These are phyloP conservation scores for Phenacoccus solenopsis DNA, from an alignment of 1,140 invertebrate species.

Conservation along the genomic window DNA sequence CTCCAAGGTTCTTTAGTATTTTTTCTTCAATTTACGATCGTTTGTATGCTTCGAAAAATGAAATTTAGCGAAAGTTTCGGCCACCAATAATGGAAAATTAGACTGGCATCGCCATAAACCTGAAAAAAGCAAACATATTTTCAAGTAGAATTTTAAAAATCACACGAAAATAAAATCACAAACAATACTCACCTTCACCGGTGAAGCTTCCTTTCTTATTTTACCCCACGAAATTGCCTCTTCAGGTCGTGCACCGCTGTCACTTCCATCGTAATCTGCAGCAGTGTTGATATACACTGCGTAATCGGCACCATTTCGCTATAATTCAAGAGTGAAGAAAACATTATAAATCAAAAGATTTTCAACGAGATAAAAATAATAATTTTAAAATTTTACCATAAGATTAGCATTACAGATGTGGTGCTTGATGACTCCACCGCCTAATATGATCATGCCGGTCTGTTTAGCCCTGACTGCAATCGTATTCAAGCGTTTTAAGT, in stretches of 20 bases:
- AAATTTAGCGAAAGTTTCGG: conserved; percentile 76
- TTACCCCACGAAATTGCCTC: conserved; percentile 99
- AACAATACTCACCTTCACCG: conserved; percentile 63
- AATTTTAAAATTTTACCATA: conserved; percentile 48
- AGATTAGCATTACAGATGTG: conserved; percentile 97
- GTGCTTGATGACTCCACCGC: conserved; percentile 96
- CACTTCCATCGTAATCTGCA: conserved; percentile 95
- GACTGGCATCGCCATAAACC: conserved; percentile 87
- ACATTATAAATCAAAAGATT: too few relatives aligned
- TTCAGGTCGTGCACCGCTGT: conserved; percentile 93
- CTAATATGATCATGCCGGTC: conserved; percentile 94
- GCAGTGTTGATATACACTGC: conserved; percentile 95
- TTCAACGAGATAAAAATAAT: neutral
- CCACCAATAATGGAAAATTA: conserved; percentile 89
- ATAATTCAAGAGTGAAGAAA: conserved; percentile 19
- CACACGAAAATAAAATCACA: conserved; percentile 25
- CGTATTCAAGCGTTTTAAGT: conserved; percentile 78
- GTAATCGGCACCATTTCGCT: conserved; percentile 96
- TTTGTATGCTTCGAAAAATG: conserved; percentile 19
- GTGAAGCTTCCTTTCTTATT: conserved; percentile 72
- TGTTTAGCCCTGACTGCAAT: conserved; percentile 89
- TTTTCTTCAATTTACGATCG: conserved; percentile 24
- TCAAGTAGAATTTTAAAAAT: neutral
- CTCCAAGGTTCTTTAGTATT: neutral
- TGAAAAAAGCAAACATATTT: conserved; percentile 29